phyloP scores from a whole-genome alignment of 2,797 vertebrate species.

The Acipenser transmontanus region DNA sequence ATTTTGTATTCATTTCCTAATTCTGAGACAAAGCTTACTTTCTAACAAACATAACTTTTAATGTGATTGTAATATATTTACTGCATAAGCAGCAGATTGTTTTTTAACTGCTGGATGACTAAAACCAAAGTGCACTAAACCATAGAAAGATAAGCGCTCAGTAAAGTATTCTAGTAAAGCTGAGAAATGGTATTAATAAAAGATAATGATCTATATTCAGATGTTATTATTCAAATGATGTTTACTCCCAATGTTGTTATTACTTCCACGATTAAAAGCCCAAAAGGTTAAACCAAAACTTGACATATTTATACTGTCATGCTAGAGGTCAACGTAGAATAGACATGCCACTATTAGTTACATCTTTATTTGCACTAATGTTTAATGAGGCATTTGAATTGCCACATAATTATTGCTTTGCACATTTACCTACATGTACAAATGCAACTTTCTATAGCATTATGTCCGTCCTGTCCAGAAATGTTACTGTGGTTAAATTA shows the following conservation, averaged over 20 bases:
- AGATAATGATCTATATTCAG: too few species aligned
- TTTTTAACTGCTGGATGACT: slow-evolving; percentile 4
- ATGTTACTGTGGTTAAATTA: too few species aligned
- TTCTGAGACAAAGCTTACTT: slow-evolving; percentile 40
- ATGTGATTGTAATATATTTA: slow-evolving; percentile 35
- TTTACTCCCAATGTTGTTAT: slow-evolving; percentile 6
- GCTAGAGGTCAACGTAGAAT: slow-evolving; percentile 22
- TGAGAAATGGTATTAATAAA: slow-evolving; percentile 1
- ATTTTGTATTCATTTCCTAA: slow-evolving; percentile 61
- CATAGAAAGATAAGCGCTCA: not conserved
- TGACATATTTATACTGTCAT: slow-evolving; percentile 17
- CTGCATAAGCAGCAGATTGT: slow-evolving; percentile 4
- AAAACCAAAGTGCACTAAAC: not conserved
- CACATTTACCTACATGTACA: not conserved
- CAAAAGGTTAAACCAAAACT: slow-evolving; percentile 8
- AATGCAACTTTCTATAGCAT: slow-evolving; percentile 14
- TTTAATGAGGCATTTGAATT: slow-evolving; percentile 20
- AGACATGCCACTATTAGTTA: slow-evolving; percentile 22
- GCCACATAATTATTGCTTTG: slow-evolving; percentile 17
- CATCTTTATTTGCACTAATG: slow-evolving; percentile 16
- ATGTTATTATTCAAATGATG: slow-evolving; percentile 12
- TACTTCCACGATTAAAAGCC: not conserved
- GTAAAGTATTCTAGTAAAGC: not conserved
- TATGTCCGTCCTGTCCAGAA: slow-evolving; percentile 16
- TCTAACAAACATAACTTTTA: slow-evolving; percentile 52